A percentile compares a stretch with the other conserved stretches of the same genome.
phyloP scores from a whole-genome alignment of 1,140 invertebrate species.

The Drosophila suzukii region DNA sequence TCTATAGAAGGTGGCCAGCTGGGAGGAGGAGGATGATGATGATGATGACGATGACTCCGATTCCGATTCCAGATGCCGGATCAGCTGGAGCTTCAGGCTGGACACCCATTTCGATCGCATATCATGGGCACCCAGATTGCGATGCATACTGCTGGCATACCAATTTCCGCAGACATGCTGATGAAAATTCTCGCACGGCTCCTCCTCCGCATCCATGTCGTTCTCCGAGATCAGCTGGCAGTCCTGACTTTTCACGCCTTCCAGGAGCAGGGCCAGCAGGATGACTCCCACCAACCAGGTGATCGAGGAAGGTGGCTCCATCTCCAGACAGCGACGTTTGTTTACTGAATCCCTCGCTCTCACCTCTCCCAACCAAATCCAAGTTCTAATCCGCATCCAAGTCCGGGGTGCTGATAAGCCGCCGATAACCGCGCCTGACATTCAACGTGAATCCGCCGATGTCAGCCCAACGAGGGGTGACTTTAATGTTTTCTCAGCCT shows the following conservation, averaged over 20 bases:
- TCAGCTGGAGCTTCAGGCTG: conserved; percentile 55
- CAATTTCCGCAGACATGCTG: conserved; percentile 77
- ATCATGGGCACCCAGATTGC: conserved; percentile 58
- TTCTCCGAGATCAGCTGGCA: conserved; percentile 15
- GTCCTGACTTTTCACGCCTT: neutral
- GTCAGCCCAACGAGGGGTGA: conserved; percentile 12
- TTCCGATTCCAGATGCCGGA: conserved; percentile 48
- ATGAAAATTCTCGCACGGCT: conserved; percentile 66
- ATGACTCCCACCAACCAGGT: neutral
- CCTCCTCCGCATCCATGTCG: conserved; percentile 38
- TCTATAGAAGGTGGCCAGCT: conserved; percentile 49
- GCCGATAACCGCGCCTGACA: conserved; percentile 44
- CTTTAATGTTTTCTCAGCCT: neutral
- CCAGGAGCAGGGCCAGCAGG: neutral
- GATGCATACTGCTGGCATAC: conserved; percentile 39
- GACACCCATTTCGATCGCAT: conserved; percentile 58
- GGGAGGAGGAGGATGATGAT: neutral
- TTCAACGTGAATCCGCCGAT: conserved; percentile 14
- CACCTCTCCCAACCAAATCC: neutral
- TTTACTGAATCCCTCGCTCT: conserved; percentile 4
- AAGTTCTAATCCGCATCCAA: conserved; percentile 17
- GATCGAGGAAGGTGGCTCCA: neutral
- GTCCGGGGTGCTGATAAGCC: conserved; percentile 35
- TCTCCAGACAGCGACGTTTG: conserved; percentile 12
- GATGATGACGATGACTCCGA: too few species aligned